Conservation (phyloP, 2,113 vertebrate genomes). For the Equus quagga region DNA sequence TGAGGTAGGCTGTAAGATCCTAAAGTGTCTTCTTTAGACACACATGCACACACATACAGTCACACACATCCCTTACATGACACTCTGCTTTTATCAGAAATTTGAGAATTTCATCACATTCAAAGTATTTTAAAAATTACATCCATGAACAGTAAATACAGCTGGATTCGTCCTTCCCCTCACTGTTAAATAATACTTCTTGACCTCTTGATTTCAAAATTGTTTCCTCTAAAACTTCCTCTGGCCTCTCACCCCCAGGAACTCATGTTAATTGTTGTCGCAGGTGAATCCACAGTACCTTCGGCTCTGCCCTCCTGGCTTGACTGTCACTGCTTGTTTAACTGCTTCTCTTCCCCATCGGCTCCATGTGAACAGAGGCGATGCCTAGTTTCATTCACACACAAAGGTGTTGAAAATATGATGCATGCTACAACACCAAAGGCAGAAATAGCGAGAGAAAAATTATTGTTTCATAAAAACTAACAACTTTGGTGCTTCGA, state of each 20-base stretch:
- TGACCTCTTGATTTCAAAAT: not conserved
- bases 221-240: not conserved
- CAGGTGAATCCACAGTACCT: not conserved
- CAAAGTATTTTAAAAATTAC: slow-evolving; percentile 9
- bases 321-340: not conserved
- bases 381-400: not conserved
- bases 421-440: not conserved
- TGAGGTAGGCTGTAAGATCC: not conserved
- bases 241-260: not conserved
- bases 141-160: not conserved
- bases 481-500: not conserved
- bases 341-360: not conserved
- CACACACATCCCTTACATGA: not conserved
- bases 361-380: not conserved
- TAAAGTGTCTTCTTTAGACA: not conserved
- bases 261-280: not conserved
- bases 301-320: not conserved
- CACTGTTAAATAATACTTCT: not conserved
- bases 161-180: not conserved
- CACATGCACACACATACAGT: not conserved
- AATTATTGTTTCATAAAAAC: not conserved
- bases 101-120: not conserved
- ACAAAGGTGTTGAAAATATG: not conserved
- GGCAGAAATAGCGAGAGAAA: not conserved
- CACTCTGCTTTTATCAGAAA: not conserved